Evolutionary conservation across 2,888 invertebrate species (phyloP).

Genomic region (Malthinus seriepunctatus): DNA sequence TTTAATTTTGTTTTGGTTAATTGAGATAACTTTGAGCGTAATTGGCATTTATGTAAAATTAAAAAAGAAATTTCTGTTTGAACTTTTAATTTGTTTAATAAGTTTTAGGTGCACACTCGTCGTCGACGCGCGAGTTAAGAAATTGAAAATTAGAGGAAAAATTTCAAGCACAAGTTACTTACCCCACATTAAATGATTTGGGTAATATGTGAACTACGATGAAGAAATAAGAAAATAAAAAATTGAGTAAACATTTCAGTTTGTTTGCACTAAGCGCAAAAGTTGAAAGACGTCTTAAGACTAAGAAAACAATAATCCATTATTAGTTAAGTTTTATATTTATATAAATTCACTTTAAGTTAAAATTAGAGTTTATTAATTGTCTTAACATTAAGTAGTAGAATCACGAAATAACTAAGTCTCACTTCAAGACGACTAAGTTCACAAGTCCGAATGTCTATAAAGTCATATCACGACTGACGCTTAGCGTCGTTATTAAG

Average conservation of each 20-base stretch:
- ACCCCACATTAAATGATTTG: neutral
- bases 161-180: neutral
- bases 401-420: slow-evolving; percentile 24
- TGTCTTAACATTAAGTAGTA: neutral
- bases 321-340: slow-evolving; percentile 13
- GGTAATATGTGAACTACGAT: neutral
- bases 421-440: slow-evolving; percentile 24
- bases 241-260: slow-evolving; percentile 2
- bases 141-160: too few species aligned
- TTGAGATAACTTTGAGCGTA: too few species aligned
- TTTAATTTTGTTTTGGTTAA: too few species aligned
- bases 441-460: slow-evolving; percentile 28
- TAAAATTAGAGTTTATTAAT: slow-evolving; percentile 29
- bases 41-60: too few species aligned
- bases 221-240: slow-evolving; percentile 1
- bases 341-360: slow-evolving; percentile 27
- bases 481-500: slow-evolving; percentile 27
- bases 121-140: too few species aligned
- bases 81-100: too few species aligned
- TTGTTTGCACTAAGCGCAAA: slow-evolving; percentile 2
- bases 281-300: slow-evolving; percentile 29
- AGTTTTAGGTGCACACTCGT: too few species aligned
- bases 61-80: too few species aligned
- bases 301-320: slow-evolving; percentile 34
- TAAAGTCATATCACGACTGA: slow-evolving; percentile 27